phyloP scores from a whole-genome alignment of 2,797 vertebrate genomes.

The Crypturellus tataupa region DNA sequence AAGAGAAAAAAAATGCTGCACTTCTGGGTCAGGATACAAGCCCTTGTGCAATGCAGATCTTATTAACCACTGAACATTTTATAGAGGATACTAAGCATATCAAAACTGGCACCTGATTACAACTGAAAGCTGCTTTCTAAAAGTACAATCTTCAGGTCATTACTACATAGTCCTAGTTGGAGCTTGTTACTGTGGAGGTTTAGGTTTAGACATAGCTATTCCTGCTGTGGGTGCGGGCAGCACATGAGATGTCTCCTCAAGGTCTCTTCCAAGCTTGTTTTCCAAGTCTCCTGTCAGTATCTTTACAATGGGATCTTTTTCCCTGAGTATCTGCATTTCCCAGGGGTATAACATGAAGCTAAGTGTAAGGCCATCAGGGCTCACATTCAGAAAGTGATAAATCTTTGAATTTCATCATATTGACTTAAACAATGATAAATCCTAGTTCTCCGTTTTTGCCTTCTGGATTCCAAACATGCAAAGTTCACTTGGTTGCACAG shows the following conservation, averaged over 20 bases:
- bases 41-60: not conserved
- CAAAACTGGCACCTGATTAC: not conserved
- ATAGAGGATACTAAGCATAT: not conserved
- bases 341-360: not conserved
- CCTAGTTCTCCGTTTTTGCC: not conserved
- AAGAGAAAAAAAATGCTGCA: not conserved
- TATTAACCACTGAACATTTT: not conserved
- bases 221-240: not conserved
- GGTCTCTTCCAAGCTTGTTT: not conserved
- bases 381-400: not conserved
- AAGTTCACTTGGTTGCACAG: not conserved
- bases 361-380: not conserved
- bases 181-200: not conserved
- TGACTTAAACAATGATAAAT: not conserved
- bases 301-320: not conserved
- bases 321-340: not conserved
- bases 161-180: not conserved
- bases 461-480: not conserved
- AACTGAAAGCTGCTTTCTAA: not conserved
- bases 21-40: not conserved
- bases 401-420: not conserved
- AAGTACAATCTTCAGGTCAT: not conserved
- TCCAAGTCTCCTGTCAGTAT: not conserved
- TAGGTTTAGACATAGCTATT: not conserved
- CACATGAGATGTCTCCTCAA: not conserved